These are phyloP conservation scores for Aviceda subcristata DNA, from an alignment of 2,113 vertebrate genomes.

Conservation along the genomic window DNA sequence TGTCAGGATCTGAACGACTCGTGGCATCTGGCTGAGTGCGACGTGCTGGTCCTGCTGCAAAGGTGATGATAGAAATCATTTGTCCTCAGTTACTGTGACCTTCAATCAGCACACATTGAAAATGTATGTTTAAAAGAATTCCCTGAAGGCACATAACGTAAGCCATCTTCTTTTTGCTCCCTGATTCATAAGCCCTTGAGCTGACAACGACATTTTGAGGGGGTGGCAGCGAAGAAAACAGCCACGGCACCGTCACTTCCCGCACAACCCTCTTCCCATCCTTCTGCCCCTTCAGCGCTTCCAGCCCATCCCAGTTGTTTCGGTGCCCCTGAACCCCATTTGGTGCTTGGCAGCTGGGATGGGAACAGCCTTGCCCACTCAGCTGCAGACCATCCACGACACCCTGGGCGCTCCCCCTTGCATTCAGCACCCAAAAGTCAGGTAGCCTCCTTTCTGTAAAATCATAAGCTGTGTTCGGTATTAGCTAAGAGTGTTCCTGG, in stretches of 20 bases:
- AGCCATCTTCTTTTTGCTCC: background rate
- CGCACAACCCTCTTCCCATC: background rate
- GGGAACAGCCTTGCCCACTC: background rate
- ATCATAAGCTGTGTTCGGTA: background rate
- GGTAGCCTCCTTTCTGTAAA: background rate
- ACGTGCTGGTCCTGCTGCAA: background rate
- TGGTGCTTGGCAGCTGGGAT: rapidly evolving
- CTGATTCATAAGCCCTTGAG: background rate
- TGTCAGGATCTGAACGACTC: rapidly evolving
- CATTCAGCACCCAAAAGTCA: background rate
- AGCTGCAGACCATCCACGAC: background rate
- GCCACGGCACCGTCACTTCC: background rate
- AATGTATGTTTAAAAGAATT: background rate
- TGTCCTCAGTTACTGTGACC: background rate
- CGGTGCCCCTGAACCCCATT: rapidly evolving
- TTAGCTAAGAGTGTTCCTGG: background rate
- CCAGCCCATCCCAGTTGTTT: background rate
- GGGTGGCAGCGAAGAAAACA: background rate
- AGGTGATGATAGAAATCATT: background rate
- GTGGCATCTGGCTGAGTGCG: background rate
- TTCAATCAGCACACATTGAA: background rate
- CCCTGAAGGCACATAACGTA: background rate
- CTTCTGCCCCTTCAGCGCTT: background rate
- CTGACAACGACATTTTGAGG: background rate
- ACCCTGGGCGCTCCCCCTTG: background rate